These are phyloP conservation scores for Phlogophora meticulosa DNA, from an alignment of 2,888 invertebrate genomes.

Conservation along the genomic window DNA sequence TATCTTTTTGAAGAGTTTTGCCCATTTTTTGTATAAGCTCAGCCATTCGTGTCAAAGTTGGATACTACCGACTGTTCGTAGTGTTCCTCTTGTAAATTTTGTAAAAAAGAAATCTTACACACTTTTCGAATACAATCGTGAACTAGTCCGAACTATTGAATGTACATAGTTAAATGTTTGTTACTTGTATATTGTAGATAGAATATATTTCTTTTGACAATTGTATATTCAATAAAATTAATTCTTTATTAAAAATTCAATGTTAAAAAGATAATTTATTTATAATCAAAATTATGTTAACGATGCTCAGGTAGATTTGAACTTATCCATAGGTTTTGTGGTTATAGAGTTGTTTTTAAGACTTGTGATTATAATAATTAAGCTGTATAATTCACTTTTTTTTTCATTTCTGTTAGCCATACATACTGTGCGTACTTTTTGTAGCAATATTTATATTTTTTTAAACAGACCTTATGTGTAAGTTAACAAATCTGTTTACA, in stretches of 20 bases:
- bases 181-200: slow-evolving; percentile 91
- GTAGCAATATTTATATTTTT: slow-evolving; percentile 90
- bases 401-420: slow-evolving; percentile 81
- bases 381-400: slow-evolving; percentile 78
- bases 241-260: slow-evolving; percentile 83
- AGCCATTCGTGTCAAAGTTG: slow-evolving; percentile 66
- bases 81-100: slow-evolving; percentile 86
- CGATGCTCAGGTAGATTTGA: slow-evolving; percentile 84
- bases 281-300: slow-evolving; percentile 82
- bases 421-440: slow-evolving; percentile 81
- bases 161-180: slow-evolving; percentile 91
- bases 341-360: slow-evolving; percentile 76
- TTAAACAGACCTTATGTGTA: slow-evolving; percentile 87
- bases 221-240: slow-evolving; percentile 87
- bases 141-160: slow-evolving; percentile 90
- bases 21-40: slow-evolving; percentile 55
- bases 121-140: slow-evolving; percentile 86
- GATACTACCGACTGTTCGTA: slow-evolving; percentile 73
- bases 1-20: slow-evolving; percentile 27
- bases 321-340: slow-evolving; percentile 74
- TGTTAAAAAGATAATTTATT: slow-evolving; percentile 86
- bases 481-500: slow-evolving; percentile 89
- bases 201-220: slow-evolving; percentile 89
- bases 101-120: slow-evolving; percentile 80
- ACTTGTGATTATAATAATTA: slow-evolving; percentile 80